These are phyloP conservation scores for Psettodes erumei DNA, from an alignment of 2,113 vertebrate genomes.

Conservation along the genomic window DNA sequence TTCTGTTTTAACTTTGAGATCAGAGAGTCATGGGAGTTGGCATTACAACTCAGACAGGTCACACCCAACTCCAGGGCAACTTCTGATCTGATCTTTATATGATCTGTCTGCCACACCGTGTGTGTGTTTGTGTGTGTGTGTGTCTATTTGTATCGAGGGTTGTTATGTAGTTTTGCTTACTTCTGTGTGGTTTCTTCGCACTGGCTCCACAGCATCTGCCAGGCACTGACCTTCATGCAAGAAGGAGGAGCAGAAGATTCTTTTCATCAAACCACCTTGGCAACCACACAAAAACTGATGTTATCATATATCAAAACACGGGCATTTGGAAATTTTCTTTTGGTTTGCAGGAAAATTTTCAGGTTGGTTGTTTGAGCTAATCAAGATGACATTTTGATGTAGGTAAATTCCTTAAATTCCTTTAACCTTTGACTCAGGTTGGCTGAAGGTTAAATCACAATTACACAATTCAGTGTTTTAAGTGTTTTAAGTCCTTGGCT, in stretches of 20 bases:
- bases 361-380: neutral
- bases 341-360: neutral
- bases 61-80: constrained; percentile 4
- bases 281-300: constrained; percentile 51
- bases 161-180: neutral
- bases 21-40: neutral
- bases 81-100: constrained; percentile 1
- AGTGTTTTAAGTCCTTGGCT: neutral
- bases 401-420: neutral
- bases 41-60: constrained; percentile 11
- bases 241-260: neutral
- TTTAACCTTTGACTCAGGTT: neutral
- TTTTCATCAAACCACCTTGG: constrained; percentile 40
- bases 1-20: constrained; percentile 25
- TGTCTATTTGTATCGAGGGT: neutral
- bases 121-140: neutral
- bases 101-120: no score
- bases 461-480: no score
- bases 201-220: no score
- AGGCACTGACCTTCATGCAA: no score
- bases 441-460: neutral
- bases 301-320: neutral
- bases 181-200: neutral
- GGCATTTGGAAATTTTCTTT: neutral
- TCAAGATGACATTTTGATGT: neutral